Evolutionary conservation across 2,888 invertebrate species (phyloP).

Genomic region (Pollenia labialis): DNA sequence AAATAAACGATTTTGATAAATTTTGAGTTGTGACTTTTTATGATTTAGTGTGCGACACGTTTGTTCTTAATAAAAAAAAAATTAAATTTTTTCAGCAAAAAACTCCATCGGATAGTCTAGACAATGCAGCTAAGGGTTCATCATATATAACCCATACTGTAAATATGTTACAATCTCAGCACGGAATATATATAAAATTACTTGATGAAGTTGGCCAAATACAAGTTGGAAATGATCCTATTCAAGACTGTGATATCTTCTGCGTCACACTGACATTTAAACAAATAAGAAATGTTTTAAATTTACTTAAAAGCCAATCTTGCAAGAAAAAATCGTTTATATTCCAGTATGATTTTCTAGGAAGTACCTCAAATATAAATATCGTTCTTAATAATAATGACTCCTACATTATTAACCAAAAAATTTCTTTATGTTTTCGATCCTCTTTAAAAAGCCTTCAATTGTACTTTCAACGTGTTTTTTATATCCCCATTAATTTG

Average conservation of each 20-base stretch:
- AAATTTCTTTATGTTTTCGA: constrained; percentile 84
- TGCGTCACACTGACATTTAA: constrained; percentile 80
- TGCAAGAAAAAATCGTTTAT: constrained; percentile 69
- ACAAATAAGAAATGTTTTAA: constrained; percentile 77
- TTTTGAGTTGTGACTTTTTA: no score
- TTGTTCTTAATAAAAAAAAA: no score
- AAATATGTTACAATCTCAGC: constrained; percentile 82
- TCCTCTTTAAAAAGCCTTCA: constrained; percentile 83
- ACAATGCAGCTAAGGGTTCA: constrained; percentile 39
- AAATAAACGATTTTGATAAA: no score
- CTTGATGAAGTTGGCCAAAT: constrained; percentile 81
- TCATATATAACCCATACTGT: constrained; percentile 77
- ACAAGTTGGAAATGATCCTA: constrained; percentile 81
- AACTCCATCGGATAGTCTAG: background rate
- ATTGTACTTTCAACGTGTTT: constrained; percentile 84
- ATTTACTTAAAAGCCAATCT: constrained; percentile 75
- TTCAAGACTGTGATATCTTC: constrained; percentile 81
- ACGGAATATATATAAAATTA: constrained; percentile 81
- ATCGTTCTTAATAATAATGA: constrained; percentile 79
- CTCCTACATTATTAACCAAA: constrained; percentile 83
- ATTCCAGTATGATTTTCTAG: constrained; percentile 80
- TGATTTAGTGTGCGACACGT: no score
- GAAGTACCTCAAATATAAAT: constrained; percentile 79
- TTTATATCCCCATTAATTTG: constrained; percentile 84
- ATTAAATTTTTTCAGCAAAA: constrained; percentile 14